Evolutionary conservation across 2,113 vertebrate genomes (phyloP).

Genomic region (Bungarus multicinctus): DNA sequence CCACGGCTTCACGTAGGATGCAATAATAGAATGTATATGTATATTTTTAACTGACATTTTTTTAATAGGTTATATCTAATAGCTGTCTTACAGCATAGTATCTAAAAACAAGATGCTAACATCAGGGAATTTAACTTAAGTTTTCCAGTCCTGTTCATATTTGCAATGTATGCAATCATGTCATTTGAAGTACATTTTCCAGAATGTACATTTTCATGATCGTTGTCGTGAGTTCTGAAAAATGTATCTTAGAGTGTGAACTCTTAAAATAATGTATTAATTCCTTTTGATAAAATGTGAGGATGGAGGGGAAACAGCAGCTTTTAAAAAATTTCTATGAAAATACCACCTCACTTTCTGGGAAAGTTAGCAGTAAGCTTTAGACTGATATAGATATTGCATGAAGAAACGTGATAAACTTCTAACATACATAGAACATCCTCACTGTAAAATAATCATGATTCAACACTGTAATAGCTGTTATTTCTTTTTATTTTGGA

Average conservation of each 20-base stretch:
- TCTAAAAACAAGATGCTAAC: background rate
- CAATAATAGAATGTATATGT: background rate
- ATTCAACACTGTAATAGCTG: background rate
- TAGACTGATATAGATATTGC: background rate
- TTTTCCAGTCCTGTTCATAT: background rate
- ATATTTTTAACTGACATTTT: background rate
- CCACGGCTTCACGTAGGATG: background rate
- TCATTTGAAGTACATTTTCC: background rate
- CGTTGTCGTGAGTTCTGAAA: background rate
- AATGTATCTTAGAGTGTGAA: background rate
- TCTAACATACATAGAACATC: background rate
- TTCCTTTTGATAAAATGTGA: background rate
- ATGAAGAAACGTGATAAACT: background rate
- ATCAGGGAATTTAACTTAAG: background rate
- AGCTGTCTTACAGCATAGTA: background rate
- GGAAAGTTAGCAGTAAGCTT: conserved; percentile 13
- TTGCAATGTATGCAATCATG: background rate
- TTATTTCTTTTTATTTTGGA: background rate
- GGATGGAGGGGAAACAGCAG: background rate
- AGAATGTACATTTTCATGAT: background rate
- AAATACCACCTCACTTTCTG: conserved; percentile 20
- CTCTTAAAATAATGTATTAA: background rate
- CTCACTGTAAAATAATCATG: background rate
- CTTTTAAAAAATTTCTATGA: conserved; percentile 15
- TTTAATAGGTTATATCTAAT: background rate